Percentiles rank a stretch among this genome's conserved stretches.
These are phyloP conservation scores for Rhimphoctona megacephalus DNA, from an alignment of 2,888 invertebrate species.

Conservation along the genomic window DNA sequence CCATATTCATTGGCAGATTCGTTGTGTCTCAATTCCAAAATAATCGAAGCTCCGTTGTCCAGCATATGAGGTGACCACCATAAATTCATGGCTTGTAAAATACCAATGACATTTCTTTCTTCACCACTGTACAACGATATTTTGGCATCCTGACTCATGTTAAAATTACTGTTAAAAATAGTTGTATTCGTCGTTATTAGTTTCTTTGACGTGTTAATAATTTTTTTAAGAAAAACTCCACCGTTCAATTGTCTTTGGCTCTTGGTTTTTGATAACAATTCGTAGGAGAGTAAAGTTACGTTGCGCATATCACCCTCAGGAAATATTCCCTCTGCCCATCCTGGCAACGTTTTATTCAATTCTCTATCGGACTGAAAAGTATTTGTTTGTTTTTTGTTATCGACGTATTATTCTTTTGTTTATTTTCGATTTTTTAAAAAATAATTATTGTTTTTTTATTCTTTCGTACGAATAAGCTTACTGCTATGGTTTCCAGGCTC, in stretches of 20 bases:
- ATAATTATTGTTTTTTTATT: slow-evolving; percentile 15
- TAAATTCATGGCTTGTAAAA: slow-evolving; percentile 77
- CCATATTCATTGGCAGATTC: slow-evolving; percentile 69
- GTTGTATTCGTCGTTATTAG: slow-evolving; percentile 39
- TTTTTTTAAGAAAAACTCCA: slow-evolving; percentile 82
- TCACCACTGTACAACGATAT: slow-evolving; percentile 80
- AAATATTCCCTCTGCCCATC: slow-evolving; percentile 85
- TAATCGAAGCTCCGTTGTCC: slow-evolving; percentile 76
- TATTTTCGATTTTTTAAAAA: neutral
- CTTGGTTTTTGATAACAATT: slow-evolving; percentile 84
- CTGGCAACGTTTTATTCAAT: slow-evolving; percentile 60
- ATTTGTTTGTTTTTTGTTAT: neutral
- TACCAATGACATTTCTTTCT: slow-evolving; percentile 77
- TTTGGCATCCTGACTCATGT: slow-evolving; percentile 67
- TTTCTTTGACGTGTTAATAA: slow-evolving; percentile 73
- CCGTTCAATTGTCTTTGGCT: slow-evolving; percentile 86
- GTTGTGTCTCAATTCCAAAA: slow-evolving; percentile 77
- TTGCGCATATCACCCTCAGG: slow-evolving; percentile 76
- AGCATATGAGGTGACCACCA: slow-evolving; percentile 80
- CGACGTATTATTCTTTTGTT: neutral
- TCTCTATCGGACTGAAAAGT: slow-evolving; percentile 56
- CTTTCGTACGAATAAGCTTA: slow-evolving; percentile 13
- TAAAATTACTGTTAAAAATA: neutral
- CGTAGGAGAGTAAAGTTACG: slow-evolving; percentile 65
- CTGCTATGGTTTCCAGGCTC: slow-evolving; percentile 63